phyloP scores from a whole-genome alignment of 1,140 invertebrate species.

The Leptonema lineaticorne region DNA sequence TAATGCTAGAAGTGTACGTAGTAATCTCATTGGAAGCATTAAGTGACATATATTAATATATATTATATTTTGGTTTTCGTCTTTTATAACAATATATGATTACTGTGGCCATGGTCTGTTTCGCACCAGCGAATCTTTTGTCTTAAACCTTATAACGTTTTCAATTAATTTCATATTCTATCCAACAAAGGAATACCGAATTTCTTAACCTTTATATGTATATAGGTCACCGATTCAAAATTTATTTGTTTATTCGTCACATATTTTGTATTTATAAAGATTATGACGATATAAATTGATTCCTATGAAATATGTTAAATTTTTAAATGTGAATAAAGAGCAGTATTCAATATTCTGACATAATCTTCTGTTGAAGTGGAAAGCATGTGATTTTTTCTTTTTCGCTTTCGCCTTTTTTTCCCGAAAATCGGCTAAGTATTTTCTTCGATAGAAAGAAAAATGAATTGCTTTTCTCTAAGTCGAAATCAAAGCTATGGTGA shows the following conservation, averaged over 20 bases:
- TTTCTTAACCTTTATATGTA: constrained; percentile 35
- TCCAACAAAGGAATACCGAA: constrained; percentile 12
- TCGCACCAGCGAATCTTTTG: constrained; percentile 35
- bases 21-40: too few relatives aligned
- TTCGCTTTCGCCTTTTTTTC: not conserved
- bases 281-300: too few relatives aligned
- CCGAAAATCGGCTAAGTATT: constrained; percentile 10
- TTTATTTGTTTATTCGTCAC: not conserved
- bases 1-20: too few relatives aligned
- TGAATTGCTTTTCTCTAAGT: constrained; percentile 5
- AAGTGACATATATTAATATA: too few relatives aligned
- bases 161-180: constrained; percentile 35
- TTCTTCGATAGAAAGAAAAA: constrained; percentile 18
- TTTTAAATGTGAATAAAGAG: too few relatives aligned
- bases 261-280: too few relatives aligned
- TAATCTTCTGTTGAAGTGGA: constrained; percentile 1
- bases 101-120: constrained; percentile 32
- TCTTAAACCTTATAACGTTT: constrained; percentile 36
- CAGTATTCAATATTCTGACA: not conserved
- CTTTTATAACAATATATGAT: too few relatives aligned
- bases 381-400: constrained; percentile 4
- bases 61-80: too few relatives aligned
- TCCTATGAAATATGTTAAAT: too few relatives aligned
- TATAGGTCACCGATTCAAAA: constrained; percentile 37
- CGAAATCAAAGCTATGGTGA: constrained; percentile 19